Percentiles rank a stretch among this genome's conserved stretches.
phyloP scores from a whole-genome alignment of 2,113 vertebrate genomes.

The Dicrurus megarhynchus region DNA sequence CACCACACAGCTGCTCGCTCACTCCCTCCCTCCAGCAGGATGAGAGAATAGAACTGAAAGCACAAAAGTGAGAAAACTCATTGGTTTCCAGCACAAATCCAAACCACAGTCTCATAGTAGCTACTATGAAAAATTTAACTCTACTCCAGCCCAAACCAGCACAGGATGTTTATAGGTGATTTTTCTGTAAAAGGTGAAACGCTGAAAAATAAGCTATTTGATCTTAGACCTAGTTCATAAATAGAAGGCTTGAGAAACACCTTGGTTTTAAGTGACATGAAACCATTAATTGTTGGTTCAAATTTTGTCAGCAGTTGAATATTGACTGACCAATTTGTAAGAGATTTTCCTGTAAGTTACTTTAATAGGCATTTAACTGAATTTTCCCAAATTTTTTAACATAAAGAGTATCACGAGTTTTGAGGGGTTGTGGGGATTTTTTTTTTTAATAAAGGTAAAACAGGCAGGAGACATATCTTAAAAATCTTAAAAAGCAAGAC shows the following conservation, averaged over 20 bases:
- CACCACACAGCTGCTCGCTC: background rate
- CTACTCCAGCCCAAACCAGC: background rate
- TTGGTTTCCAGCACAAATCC: background rate
- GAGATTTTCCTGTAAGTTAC: background rate
- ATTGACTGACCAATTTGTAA: background rate
- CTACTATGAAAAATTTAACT: background rate
- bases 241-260: background rate
- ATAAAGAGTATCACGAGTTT: background rate
- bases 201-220: background rate
- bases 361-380: background rate
- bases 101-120: background rate
- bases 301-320: background rate
- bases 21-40: background rate
- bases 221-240: background rate
- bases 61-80: background rate
- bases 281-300: background rate
- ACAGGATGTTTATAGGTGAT: background rate
- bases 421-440: accelerated
- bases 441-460: background rate
- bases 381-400: background rate
- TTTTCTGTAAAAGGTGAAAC: background rate
- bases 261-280: background rate
- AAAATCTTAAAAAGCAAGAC: background rate
- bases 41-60: background rate
- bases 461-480: background rate